Conservation (phyloP, 1,140 invertebrate species). For the Drosophila mojavensis region DNA sequence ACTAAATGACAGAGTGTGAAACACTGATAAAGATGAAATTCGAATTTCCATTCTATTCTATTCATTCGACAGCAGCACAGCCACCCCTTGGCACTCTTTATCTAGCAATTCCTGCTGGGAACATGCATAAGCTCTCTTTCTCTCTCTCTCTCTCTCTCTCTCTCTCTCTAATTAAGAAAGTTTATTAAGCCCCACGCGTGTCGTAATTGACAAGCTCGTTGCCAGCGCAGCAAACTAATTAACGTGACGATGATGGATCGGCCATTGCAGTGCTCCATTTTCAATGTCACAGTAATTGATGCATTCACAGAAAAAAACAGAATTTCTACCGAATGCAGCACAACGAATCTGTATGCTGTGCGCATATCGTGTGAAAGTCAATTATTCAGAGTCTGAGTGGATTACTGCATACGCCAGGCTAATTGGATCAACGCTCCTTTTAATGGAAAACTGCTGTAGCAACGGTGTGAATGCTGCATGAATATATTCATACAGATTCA, state of each 20-base stretch:
- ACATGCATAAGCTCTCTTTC: neutral
- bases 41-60: conserved; percentile 34
- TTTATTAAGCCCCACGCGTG: conserved; percentile 10
- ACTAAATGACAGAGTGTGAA: conserved; percentile 27
- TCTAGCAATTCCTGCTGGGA: no score
- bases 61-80: neutral
- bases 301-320: neutral
- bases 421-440: conserved; percentile 14
- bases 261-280: neutral
- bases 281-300: neutral
- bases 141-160: neutral
- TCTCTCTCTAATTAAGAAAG: neutral
- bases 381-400: conserved; percentile 13
- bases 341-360: no score
- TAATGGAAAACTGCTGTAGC: conserved; percentile 4
- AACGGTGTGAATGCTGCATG: neutral
- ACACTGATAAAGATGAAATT: conserved; percentile 49
- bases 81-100: no score
- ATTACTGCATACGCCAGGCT: neutral
- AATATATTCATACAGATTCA: no score
- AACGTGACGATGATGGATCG: conserved; percentile 35
- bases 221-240: conserved; percentile 60
- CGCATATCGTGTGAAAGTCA: neutral
- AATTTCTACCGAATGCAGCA: neutral
- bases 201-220: conserved; percentile 14